Evolutionary conservation across 1,140 invertebrate genomes (phyloP).

Genomic region (Drosophila burlai): DNA sequence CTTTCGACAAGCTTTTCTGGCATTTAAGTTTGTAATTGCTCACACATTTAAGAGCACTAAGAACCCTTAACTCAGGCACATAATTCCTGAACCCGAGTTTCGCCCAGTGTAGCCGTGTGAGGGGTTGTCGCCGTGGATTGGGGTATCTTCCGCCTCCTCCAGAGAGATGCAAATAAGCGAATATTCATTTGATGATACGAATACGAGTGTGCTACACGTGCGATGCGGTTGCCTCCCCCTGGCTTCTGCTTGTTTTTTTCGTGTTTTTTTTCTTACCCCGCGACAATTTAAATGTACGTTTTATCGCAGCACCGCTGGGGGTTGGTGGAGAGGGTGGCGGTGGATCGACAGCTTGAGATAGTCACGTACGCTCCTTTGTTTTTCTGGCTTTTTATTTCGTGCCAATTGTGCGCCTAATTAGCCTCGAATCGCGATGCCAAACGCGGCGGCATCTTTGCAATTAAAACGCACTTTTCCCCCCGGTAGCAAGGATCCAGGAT

Average conservation of each 20-base stretch:
- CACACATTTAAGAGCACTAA: background rate
- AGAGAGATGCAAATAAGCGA: constrained; percentile 79
- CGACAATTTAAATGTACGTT: constrained; percentile 80
- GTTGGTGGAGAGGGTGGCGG: background rate
- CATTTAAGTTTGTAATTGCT: background rate
- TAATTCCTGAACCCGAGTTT: background rate
- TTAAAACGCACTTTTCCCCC: constrained; percentile 77
- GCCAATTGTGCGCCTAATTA: constrained; percentile 82
- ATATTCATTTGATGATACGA: constrained; percentile 82
- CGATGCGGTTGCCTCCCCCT: constrained; percentile 42
- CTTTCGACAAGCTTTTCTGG: background rate
- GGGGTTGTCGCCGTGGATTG: constrained; percentile 13
- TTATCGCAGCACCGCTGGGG: constrained; percentile 38
- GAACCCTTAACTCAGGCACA: background rate
- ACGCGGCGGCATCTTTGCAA: constrained; percentile 75
- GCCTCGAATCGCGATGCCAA: constrained; percentile 68
- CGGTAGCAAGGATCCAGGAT: constrained; percentile 4
- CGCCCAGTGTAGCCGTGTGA: background rate
- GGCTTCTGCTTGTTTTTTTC: background rate
- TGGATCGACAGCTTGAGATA: constrained; percentile 79
- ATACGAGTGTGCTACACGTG: constrained; percentile 62
- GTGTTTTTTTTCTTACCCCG: background rate
- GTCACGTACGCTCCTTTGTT: constrained; percentile 76
- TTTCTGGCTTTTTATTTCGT: constrained; percentile 79
- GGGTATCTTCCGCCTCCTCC: constrained; percentile 39